These are phyloP conservation scores for Lepidurus packardi DNA, from an alignment of 1,140 invertebrate species.

Conservation along the genomic window DNA sequence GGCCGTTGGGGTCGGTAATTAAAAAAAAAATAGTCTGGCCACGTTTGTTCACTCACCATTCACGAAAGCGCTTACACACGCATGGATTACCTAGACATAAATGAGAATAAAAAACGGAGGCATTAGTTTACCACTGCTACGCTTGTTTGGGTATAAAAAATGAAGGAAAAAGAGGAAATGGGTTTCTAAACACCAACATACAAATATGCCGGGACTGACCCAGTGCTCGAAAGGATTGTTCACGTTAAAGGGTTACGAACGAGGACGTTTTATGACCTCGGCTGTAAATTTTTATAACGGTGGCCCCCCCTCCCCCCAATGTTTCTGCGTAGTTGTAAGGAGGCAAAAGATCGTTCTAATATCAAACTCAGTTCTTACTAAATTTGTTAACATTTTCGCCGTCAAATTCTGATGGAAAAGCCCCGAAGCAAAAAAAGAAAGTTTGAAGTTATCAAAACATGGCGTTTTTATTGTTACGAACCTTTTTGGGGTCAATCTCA, in stretches of 20 bases:
- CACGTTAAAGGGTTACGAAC: slow-evolving; percentile 2
- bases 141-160: background rate
- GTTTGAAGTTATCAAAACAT: background rate
- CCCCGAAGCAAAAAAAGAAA: background rate
- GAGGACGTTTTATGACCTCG: slow-evolving; percentile 13
- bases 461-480: background rate
- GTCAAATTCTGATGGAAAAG: too few relatives aligned
- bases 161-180: background rate
- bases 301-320: slow-evolving; percentile 9
- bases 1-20: background rate
- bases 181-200: background rate
- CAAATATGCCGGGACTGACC: background rate
- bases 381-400: too few relatives aligned
- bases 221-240: background rate
- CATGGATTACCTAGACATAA: background rate
- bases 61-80: background rate
- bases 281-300: slow-evolving; percentile 22
- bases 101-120: background rate
- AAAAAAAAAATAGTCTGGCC: background rate
- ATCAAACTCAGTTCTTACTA: too few relatives aligned
- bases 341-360: too few relatives aligned
- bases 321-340: background rate
- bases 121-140: background rate
- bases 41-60: background rate
- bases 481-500: background rate